These are phyloP conservation scores for Morone saxatilis DNA, from an alignment of 2,113 vertebrate species.

Conservation along the genomic window DNA sequence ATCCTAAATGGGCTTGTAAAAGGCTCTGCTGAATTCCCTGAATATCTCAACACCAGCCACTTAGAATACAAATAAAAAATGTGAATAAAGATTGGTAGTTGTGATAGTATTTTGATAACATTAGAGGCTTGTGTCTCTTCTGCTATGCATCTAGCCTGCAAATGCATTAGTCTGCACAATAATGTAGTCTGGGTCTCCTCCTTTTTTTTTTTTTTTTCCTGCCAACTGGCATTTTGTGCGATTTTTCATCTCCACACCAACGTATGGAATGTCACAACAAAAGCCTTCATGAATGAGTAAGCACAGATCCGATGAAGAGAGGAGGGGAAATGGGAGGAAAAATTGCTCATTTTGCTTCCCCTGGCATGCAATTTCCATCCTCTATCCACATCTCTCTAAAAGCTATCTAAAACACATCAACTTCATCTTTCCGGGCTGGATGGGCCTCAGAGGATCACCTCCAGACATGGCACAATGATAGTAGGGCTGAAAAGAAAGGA, in stretches of 20 bases:
- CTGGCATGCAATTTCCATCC: constrained; percentile 72
- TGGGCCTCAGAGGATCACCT: constrained; percentile 68
- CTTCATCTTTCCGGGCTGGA: constrained; percentile 67
- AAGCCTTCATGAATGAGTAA: constrained; percentile 80
- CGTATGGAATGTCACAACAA: constrained; percentile 72
- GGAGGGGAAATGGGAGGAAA: constrained; percentile 70
- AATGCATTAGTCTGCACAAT: constrained; percentile 28
- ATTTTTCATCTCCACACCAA: constrained; percentile 49
- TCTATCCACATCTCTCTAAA: constrained; percentile 60
- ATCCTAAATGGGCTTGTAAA: constrained; percentile 18
- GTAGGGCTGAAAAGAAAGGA: constrained; percentile 48
- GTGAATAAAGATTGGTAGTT: constrained; percentile 27
- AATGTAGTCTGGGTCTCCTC: constrained; percentile 5
- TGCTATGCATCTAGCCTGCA: not conserved
- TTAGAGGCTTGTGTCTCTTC: not conserved
- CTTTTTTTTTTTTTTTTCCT: too few species aligned
- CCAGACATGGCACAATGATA: constrained; percentile 57
- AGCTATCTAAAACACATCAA: constrained; percentile 75
- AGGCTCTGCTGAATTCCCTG: constrained; percentile 6
- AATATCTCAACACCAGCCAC: not conserved
- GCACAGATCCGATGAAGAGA: constrained; percentile 57
- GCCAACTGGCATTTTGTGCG: constrained; percentile 30
- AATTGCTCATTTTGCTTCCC: constrained; percentile 74
- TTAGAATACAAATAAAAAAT: constrained; percentile 37
- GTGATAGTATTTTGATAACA: constrained; percentile 31